Evolutionary conservation across 2,113 vertebrate species (phyloP).

Genomic region (Onychostruthus taczanowskii): DNA sequence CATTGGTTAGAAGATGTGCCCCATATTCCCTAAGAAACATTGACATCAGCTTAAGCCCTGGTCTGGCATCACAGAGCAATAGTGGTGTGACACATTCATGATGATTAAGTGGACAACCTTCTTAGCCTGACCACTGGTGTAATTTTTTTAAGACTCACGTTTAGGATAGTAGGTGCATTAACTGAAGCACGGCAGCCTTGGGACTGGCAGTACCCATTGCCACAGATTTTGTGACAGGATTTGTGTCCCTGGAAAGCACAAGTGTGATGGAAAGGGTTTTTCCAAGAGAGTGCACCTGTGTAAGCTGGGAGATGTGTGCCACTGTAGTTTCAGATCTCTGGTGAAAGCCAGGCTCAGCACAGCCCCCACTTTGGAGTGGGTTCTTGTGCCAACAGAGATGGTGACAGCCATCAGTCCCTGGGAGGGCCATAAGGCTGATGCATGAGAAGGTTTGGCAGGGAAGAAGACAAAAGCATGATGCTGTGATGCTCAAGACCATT

Average conservation of each 20-base stretch:
- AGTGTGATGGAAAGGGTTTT: not conserved
- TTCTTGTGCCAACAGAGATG: not conserved
- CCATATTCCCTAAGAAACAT: not conserved
- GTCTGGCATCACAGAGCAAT: not conserved
- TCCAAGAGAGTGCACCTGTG: not conserved
- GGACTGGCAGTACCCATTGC: not conserved
- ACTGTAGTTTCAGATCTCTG: not conserved
- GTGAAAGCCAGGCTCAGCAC: not conserved
- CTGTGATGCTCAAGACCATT: not conserved
- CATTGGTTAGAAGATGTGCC: accelerated
- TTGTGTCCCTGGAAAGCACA: not conserved
- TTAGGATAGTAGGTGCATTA: not conserved
- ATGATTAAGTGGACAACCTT: not conserved
- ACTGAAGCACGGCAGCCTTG: not conserved
- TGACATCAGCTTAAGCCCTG: not conserved
- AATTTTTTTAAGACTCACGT: not conserved
- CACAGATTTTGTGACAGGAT: not conserved
- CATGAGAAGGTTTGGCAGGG: not conserved
- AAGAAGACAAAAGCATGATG: not conserved
- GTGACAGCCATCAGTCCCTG: not conserved
- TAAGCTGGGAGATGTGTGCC: not conserved
- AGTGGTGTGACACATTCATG: not conserved
- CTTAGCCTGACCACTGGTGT: not conserved
- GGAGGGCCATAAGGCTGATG: not conserved
- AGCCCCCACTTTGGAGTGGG: not conserved